These are phyloP conservation scores for Eidolon helvum DNA, from an alignment of 2,113 vertebrate species.

Conservation along the genomic window DNA sequence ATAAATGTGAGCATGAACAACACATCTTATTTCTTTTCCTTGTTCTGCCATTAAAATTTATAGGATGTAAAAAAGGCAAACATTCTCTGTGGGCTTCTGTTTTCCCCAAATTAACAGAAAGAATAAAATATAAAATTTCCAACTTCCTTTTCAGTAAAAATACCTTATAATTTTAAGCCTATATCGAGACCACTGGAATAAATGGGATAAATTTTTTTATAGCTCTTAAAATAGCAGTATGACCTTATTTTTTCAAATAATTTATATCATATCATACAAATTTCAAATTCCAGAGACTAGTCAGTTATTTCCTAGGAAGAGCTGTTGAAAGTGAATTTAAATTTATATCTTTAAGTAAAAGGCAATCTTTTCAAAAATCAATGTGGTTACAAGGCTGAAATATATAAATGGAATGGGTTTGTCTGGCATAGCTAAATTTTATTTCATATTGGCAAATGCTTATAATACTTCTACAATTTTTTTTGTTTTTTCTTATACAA, in stretches of 20 bases:
- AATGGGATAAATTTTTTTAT: not conserved
- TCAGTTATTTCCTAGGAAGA: not conserved
- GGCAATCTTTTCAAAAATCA: constrained; percentile 17
- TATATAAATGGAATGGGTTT: not conserved
- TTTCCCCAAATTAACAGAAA: not conserved
- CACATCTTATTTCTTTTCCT: not conserved
- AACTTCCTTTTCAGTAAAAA: not conserved
- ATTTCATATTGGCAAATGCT: not conserved
- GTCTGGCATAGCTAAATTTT: not conserved
- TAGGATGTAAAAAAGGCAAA: not conserved
- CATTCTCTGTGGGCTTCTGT: not conserved
- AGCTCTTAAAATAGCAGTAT: not conserved
- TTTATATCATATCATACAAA: not conserved
- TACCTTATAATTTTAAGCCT: not conserved
- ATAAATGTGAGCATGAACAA: not conserved
- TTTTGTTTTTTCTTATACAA: not conserved
- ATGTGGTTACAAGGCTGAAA: not conserved
- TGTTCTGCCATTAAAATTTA: not conserved
- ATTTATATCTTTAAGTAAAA: constrained; percentile 27
- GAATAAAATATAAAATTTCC: not conserved
- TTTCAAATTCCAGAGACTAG: not conserved
- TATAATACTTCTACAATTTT: not conserved
- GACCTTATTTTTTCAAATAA: not conserved
- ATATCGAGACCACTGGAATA: not conserved
- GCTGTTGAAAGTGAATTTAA: constrained; percentile 12